Percentiles rank a stretch among this genome's conserved stretches.
phyloP scores from a whole-genome alignment of 2,888 invertebrate genomes.

The Scotopteryx bipunctaria region DNA sequence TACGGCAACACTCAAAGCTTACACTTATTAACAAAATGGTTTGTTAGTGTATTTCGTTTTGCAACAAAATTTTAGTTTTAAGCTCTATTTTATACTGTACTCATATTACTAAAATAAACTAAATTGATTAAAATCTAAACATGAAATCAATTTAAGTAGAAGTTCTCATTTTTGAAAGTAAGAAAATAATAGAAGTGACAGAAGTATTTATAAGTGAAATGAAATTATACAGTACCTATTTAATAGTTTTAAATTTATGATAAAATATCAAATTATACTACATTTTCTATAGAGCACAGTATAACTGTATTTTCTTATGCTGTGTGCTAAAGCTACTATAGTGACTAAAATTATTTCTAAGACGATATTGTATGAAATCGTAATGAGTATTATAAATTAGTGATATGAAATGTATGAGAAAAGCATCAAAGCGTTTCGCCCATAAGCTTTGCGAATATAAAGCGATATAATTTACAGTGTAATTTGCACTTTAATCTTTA shows the following conservation, averaged over 20 bases:
- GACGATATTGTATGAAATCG: constrained; percentile 7
- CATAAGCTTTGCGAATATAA: constrained; percentile 63
- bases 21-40: constrained; percentile 61
- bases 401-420: constrained; percentile 73
- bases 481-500: not conserved
- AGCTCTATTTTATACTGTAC: constrained; percentile 43
- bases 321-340: constrained; percentile 24
- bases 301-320: constrained; percentile 10
- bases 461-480: constrained; percentile 39
- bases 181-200: too few species aligned
- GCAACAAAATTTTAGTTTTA: constrained; percentile 49
- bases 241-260: too few species aligned
- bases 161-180: too few species aligned
- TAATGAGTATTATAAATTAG: constrained; percentile 30
- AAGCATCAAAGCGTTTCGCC: constrained; percentile 71
- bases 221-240: too few species aligned
- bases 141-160: too few species aligned
- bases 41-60: constrained; percentile 76
- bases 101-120: not conserved
- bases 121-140: not conserved
- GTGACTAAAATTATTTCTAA: not conserved
- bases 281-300: constrained; percentile 25
- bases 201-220: too few species aligned
- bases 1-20: constrained; percentile 75
- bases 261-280: not conserved